These are phyloP conservation scores for Notodonta dromedarius DNA, from an alignment of 2,888 invertebrate genomes.

Conservation along the genomic window DNA sequence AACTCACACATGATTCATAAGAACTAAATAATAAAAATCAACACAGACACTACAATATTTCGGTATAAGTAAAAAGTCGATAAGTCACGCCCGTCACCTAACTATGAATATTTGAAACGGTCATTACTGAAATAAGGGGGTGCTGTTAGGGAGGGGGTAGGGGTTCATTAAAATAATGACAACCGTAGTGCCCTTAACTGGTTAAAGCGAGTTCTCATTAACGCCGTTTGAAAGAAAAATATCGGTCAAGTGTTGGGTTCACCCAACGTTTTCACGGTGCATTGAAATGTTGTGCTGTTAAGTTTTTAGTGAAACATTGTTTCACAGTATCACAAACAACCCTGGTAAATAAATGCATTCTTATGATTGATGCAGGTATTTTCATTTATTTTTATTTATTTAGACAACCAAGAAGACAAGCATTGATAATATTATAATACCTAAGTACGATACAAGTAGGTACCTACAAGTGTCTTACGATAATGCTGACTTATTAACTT, in stretches of 20 bases:
- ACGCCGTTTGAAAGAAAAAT: conserved; percentile 32
- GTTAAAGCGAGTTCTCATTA: conserved; percentile 38
- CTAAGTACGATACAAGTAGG: no score
- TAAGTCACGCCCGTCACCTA: conserved; percentile 13
- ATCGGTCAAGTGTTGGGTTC: conserved; percentile 34
- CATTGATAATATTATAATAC: no score
- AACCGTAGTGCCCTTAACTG: conserved; percentile 37
- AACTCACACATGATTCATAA: no score
- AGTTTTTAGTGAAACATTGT: conserved; percentile 6
- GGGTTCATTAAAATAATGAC: conserved; percentile 52
- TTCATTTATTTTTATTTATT: no score
- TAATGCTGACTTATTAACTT: no score
- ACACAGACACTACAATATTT: neutral
- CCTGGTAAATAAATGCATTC: neutral
- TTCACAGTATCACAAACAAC: neutral
- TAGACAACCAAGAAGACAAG: no score
- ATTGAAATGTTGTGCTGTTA: conserved; percentile 9
- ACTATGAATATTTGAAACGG: conserved; percentile 43
- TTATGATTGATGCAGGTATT: no score
- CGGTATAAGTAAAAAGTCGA: conserved; percentile 2
- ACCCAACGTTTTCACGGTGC: conserved; percentile 9
- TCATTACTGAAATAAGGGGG: conserved; percentile 40
- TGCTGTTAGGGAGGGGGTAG: conserved; percentile 8
- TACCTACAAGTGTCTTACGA: no score
- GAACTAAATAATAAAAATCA: neutral